Base-by-base conservation (phyloP, 2,113 vertebrate species). In the Malurus cyaneus region DNA sequence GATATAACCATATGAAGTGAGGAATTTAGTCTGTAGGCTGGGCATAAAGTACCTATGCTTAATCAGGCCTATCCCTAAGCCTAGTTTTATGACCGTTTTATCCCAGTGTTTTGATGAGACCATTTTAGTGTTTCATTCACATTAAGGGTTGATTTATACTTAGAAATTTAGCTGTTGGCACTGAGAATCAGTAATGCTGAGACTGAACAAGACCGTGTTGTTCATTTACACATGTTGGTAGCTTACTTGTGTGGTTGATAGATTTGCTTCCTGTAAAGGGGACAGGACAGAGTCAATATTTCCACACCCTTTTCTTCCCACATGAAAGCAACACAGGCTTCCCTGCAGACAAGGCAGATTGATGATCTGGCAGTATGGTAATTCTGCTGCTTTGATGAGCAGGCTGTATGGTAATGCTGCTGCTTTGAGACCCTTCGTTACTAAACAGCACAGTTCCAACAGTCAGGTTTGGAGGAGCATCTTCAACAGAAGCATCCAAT, bases 91-190 rank as follows among this genome's bases (percentile, higher is more conserved):
- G 74, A 85, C 36, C 4, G 0, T 49, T 86, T 96, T 52, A 80
- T 78, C 64, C 62, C 53, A 3, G n/a, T n/a, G 65, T 86, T 94
- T 93, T 88, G 73, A 60, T 81, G 53, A 89, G 44, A 87, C n/a
- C 28, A 31, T 93, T 92, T 96, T 78, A 89, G 49, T 0, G 0
- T 76, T 91, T 92, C 41, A n/a, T 64, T 94, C 62, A 67, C 53
- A 32, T 93, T 89, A 92, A 81, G 19, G 49, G 3, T 49, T 82
- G 87, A 95, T 96, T 96, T 96, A 89, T 54, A 89, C 77, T 85
- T 89, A 60, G 10, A 56, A 49, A 62, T 11, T 44, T 82, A 87
- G 44, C 46, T 3, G 3, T 34, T 89, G 49, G 20, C 29, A 36
- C 44, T 72, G 49, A 82, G 49, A 72, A 72, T 44, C 73, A 42